Evolutionary conservation across 2,888 invertebrate genomes (phyloP), one percentile per base, ranked within the genome.

Genomic region (Baccha elongata): DNA sequence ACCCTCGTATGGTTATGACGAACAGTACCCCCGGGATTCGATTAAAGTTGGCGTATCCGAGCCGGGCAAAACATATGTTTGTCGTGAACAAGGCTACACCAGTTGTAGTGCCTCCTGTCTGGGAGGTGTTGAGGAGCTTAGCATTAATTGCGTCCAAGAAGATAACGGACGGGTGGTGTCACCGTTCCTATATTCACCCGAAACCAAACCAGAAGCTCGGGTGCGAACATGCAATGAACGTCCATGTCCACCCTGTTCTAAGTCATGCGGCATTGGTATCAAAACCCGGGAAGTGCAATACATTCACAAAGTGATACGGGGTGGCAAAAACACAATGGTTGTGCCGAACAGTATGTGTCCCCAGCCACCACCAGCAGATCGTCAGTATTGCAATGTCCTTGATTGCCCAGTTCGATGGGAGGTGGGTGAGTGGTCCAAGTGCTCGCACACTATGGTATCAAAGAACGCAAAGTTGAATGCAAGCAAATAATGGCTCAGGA

Each of bases 51-150:
- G 94, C 0, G 94, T 95, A 0, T 94, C 95, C 0, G 93, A 94
- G 4, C 94, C 95, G 0, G 95, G 95, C 17, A 95, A 96, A 85
- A 95, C 96, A 0, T 97, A 96, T 89, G 95, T 96, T 0, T 97
- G 97, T 97, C 95, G 95, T 86, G 96, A 96, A 87, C 94, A 95
- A 86, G 97, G 97, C 0, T 98, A 96, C 87, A 97, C 97, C 0
- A 96, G 96, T 80, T 99, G 99, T 92, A 98, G 97, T 87, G 97
- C 97, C 0, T 96, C 97, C 7, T 99, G 99, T 88, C 93, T 98
- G 1, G 98, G 98, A 85, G 96, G 96, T 88, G 94, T 94, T 1
- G 93, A 97, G 92, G 97, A 97, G 89, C 92, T 97, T 37, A 96
- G 97, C 85, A 96, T 97, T 65, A 95, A 96, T 88, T 98, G 98